Evolutionary conservation across 2,888 invertebrate genomes (phyloP), one percentile per base, ranked within the genome.

Genomic region (Conops quadrifasciatus): DNA sequence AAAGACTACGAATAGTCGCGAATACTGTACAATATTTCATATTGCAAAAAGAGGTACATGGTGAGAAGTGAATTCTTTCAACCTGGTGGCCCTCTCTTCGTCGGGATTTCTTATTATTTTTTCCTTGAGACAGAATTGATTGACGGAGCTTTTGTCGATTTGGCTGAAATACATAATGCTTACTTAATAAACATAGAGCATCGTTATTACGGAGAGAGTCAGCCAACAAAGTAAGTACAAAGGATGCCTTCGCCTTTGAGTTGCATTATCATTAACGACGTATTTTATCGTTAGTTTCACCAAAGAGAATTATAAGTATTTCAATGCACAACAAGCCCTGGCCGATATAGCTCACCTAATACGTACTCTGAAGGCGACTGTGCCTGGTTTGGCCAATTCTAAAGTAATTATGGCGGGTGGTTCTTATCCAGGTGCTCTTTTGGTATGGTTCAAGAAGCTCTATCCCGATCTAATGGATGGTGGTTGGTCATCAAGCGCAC

Each of bases 231-330:
- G 94, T 94, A 7, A 7, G 36, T 91, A 91, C 76, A 90, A 94
- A 0, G 95, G 95, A 80, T 95, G 95, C n/a, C n/a, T n/a, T n/a
- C n/a, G 83, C 88, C 95, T 75, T 95, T 90, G 82, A 95, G 95
- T 80, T 95, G 95, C 1, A 79, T 13, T 49, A 16, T n/a, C n/a
- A n/a, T n/a, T n/a, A n/a, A n/a, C n/a, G n/a, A n/a, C n/a, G n/a
- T 21, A 47, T 13, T 16, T 5, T 47, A 36, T 82, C 81, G 91
- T 90, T 0, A 83, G 89, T 63, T 87, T 89, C 70, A 87, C 87
- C 36, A 82, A 88, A 0, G 87, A 88, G 75, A 91, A 89, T 78
- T 82, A 92, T 11, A 87, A 89, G 63, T 91, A 89, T 78, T 81
- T 92, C 19, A 89, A 87, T 81, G 89, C 90, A 0, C 90, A 89